Evolutionary conservation across 2,797 vertebrate genomes (phyloP), one percentile per base, ranked within the genome.

Genomic region (Micropoecilia bifurca): DNA sequence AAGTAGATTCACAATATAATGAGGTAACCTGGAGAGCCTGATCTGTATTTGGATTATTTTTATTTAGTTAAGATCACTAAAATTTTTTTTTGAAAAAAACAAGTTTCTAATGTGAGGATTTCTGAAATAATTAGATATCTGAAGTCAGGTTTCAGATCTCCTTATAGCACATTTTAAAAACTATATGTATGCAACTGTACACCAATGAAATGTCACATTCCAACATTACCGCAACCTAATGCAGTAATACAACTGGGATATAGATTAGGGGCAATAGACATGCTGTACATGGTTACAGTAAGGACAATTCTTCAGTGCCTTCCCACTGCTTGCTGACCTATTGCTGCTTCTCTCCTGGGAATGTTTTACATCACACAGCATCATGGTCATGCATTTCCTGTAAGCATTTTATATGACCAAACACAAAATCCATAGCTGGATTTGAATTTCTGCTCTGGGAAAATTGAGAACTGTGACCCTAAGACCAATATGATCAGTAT

Each of bases 381-480:
- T 57, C 55, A 39, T 57, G n/a, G n/a, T 57, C 55, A 28, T 57
- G 90, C 94, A 92, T 95, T 95, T 94, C 91, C 90, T 89, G 91
- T 86, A 79, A 91, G 90, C 84, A 75, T 94, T 90, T 88, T 69
- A 91, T 95, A 92, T 95, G 90, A 92, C 89, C 93, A 92, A 95
- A 92, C 89, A 92, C 78, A 78, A 89, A 95, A 95, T 96, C 94
- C 88, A 95, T 96, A 92, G 79, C 61, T 80, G 91, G 95, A 83
- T 92, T 94, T 90, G 77, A 71, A 91, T 95, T 93, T 94, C 93
- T 87, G 73, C 69, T 57, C n/a, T 28, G n/a, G 10, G 55, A 57
- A 57, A 57, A 57, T 28, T 57, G 55, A 57, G 55, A 57, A n/a
- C 55, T 28, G 55, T 57, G 55, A 14, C n/a, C n/a, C 13, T 28